Evolutionary conservation across 2,888 invertebrate species (phyloP).

Genomic region (Hoplodrina blanda): DNA sequence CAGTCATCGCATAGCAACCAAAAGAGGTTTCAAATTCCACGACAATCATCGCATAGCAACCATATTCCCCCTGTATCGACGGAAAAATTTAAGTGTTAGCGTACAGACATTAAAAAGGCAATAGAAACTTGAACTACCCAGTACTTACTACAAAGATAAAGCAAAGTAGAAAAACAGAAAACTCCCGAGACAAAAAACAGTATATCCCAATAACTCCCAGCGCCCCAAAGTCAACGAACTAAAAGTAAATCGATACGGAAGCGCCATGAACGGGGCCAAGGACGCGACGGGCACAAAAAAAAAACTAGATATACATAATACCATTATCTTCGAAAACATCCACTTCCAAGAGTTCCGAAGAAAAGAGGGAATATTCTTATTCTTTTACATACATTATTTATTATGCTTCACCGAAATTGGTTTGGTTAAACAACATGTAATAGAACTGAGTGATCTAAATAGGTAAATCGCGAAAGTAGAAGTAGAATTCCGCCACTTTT

Average conservation of each 20-base stretch:
- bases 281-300: slow-evolving; percentile 17
- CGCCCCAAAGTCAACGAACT: slow-evolving; percentile 33
- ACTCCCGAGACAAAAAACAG: neutral
- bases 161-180: neutral
- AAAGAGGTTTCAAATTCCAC: neutral
- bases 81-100: neutral
- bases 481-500: neutral
- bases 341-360: slow-evolving; percentile 29
- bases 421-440: slow-evolving; percentile 14
- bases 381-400: slow-evolving; percentile 44
- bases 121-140: neutral
- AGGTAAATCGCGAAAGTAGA: neutral
- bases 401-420: slow-evolving; percentile 40
- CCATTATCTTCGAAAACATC: slow-evolving; percentile 45
- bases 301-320: slow-evolving; percentile 20
- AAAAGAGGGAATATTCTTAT: slow-evolving; percentile 35
- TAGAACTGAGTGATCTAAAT: neutral
- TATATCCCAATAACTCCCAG: neutral
- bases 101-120: neutral
- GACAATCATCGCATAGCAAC: neutral
- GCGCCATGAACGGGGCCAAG: slow-evolving; percentile 40
- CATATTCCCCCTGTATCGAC: neutral
- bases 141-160: neutral
- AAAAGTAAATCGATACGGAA: slow-evolving; percentile 42
- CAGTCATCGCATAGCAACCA: slow-evolving; percentile 1